Conservation (phyloP, 2,888 invertebrate genomes). For the Escarpia spicata region DNA sequence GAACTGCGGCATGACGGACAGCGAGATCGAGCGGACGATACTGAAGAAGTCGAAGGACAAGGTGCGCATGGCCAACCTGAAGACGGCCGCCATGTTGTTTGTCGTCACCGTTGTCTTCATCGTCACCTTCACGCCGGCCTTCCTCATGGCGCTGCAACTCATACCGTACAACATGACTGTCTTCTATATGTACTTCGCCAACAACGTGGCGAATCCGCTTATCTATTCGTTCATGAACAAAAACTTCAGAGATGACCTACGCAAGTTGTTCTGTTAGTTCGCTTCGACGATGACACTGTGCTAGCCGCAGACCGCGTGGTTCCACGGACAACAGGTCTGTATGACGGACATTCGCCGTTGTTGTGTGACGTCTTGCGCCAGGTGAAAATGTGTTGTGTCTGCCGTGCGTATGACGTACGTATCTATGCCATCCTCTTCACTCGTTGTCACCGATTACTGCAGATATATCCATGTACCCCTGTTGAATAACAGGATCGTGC, state of each 20-base stretch:
- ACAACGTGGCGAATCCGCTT: constrained; percentile 61
- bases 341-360: neutral
- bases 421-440: neutral
- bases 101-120: constrained; percentile 58
- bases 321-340: neutral
- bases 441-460: neutral
- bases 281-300: neutral
- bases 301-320: neutral
- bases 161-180: constrained; percentile 51
- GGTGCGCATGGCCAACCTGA: constrained; percentile 47
- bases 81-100: constrained; percentile 59
- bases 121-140: constrained; percentile 55
- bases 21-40: constrained; percentile 19
- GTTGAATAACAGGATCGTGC: too few relatives aligned
- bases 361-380: neutral
- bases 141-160: constrained; percentile 51
- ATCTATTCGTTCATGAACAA: constrained; percentile 63
- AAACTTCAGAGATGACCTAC: constrained; percentile 50
- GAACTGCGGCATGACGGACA: neutral
- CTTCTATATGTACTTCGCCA: constrained; percentile 61
- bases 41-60: constrained; percentile 22
- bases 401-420: neutral
- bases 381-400: neutral
- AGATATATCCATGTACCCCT: too few relatives aligned
- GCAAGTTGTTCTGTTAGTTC: neutral